Evolutionary conservation across 2,797 vertebrate genomes (phyloP).

Genomic region (Protosalanx chinensis): DNA sequence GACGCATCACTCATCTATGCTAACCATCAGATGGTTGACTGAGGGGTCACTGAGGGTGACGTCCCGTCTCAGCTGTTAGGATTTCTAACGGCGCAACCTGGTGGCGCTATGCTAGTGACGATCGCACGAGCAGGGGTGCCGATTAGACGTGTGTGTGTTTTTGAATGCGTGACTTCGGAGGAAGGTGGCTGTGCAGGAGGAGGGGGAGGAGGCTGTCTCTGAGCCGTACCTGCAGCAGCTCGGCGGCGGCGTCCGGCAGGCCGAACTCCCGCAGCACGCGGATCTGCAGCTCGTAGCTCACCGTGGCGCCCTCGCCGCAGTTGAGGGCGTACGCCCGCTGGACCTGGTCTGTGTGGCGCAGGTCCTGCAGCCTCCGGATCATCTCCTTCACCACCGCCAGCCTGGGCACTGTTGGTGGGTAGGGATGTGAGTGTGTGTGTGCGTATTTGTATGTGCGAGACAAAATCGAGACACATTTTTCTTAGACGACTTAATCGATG

Average conservation of each 20-base stretch:
- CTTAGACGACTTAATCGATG: too few species aligned
- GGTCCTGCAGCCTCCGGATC: constrained; percentile 83
- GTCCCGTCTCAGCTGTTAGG: too few species aligned
- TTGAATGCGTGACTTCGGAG: too few species aligned
- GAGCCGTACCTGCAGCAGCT: constrained; percentile 78
- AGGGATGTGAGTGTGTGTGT: background rate
- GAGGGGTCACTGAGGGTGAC: too few species aligned
- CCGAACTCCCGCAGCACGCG: constrained; percentile 83
- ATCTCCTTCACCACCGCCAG: constrained; percentile 80
- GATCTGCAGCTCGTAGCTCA: constrained; percentile 87
- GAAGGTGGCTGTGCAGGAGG: background rate
- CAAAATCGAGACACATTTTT: background rate
- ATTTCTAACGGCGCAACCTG: too few species aligned
- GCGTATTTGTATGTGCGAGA: background rate
- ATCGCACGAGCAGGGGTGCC: too few species aligned
- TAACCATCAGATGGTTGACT: too few species aligned
- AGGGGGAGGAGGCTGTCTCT: too few species aligned
- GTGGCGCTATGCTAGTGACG: too few species aligned
- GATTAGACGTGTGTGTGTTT: too few species aligned
- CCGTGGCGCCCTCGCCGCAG: constrained; percentile 83
- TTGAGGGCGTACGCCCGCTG: constrained; percentile 84
- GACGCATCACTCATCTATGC: background rate
- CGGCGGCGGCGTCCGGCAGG: constrained; percentile 81
- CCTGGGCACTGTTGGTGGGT: constrained; percentile 71
- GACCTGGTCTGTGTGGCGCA: constrained; percentile 83